Evolutionary conservation across 2,888 invertebrate genomes (phyloP).

Genomic region (Leucophora obtusa): DNA sequence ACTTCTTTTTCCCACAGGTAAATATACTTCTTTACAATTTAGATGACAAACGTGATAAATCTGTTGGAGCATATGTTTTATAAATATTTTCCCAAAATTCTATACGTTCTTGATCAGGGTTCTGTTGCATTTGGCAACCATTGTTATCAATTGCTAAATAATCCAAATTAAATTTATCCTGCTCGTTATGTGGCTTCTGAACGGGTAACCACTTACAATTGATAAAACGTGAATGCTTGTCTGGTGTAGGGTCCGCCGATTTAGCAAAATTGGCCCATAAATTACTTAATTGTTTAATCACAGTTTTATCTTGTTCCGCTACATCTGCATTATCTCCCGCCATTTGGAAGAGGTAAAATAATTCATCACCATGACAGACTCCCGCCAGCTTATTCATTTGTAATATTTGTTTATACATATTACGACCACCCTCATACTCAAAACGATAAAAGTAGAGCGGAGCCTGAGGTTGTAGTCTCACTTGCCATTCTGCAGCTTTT

Average conservation of each 20-base stretch:
- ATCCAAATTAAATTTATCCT: constrained; percentile 68
- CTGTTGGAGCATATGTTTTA: constrained; percentile 70
- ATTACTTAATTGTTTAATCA: constrained; percentile 79
- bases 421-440: constrained; percentile 80
- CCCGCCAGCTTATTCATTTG: constrained; percentile 79
- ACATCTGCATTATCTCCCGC: constrained; percentile 60
- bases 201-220: constrained; percentile 72
- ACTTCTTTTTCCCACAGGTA: too few relatives aligned
- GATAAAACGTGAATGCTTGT: constrained; percentile 39
- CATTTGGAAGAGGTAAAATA: constrained; percentile 81
- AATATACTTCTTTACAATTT: constrained; percentile 65
- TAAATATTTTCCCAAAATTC: constrained; percentile 76
- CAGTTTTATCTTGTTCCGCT: constrained; percentile 68
- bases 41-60: constrained; percentile 66
- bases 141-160: constrained; percentile 72
- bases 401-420: constrained; percentile 79
- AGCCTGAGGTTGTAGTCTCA: constrained; percentile 69
- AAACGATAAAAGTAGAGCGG: constrained; percentile 82
- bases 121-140: constrained; percentile 70
- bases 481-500: constrained; percentile 71
- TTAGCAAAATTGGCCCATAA: constrained; percentile 84
- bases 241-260: constrained; percentile 78
- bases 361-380: constrained; percentile 82
- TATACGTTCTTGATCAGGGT: constrained; percentile 74
- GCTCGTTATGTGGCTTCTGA: constrained; percentile 38